phyloP scores from a whole-genome alignment of 2,888 invertebrate genomes.

The Strigamia maritima region DNA sequence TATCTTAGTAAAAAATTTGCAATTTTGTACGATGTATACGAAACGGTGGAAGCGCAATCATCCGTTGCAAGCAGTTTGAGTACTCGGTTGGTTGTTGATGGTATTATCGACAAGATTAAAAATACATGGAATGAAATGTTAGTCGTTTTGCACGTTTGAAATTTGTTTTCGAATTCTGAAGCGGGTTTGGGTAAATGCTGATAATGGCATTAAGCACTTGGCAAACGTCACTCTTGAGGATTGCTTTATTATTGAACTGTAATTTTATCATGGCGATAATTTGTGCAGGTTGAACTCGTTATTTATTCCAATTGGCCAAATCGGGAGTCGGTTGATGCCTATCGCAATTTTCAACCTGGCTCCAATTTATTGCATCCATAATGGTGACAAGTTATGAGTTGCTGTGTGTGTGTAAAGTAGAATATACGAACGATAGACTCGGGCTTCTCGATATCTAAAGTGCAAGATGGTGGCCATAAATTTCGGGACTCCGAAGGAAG shows the following conservation, averaged over 20 bases:
- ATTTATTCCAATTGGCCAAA: not conserved
- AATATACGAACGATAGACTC: conserved; percentile 4
- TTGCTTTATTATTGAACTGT: not conserved
- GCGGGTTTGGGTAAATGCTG: not conserved
- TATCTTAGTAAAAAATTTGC: too few relatives aligned
- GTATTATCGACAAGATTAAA: not conserved
- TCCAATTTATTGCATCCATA: not conserved
- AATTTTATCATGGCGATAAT: not conserved
- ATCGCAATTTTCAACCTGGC: not conserved
- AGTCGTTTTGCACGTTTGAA: not conserved
- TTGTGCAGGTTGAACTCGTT: not conserved
- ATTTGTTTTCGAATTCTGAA: not conserved
- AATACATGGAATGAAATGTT: not conserved
- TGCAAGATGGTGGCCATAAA: not conserved
- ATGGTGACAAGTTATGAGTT: not conserved
- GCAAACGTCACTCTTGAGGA: not conserved
- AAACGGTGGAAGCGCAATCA: too few relatives aligned
- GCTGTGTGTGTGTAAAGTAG: not conserved
- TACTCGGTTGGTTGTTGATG: not conserved
- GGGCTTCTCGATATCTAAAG: not conserved
- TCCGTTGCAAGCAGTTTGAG: too few relatives aligned
- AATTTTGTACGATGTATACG: too few relatives aligned
- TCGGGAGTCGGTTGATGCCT: not conserved
- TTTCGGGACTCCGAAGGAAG: not conserved
- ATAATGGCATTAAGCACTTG: not conserved